A percentile compares a stretch with the other conserved stretches of the same genome.
These are phyloP conservation scores for Morone chrysops DNA, from an alignment of 2,113 vertebrate species.

Conservation along the genomic window DNA sequence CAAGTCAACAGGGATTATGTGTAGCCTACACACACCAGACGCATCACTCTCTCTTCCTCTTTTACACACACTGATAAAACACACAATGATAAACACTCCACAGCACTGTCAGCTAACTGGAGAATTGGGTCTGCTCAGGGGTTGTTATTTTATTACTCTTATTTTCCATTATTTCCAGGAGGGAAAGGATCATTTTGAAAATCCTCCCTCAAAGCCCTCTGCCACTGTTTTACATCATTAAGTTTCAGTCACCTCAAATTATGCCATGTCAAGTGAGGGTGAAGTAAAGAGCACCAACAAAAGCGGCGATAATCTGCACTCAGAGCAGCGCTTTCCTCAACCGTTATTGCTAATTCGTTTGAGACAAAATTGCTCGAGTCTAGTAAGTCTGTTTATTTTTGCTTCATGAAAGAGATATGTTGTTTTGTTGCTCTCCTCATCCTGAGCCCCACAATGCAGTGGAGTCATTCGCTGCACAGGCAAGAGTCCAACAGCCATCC, in stretches of 20 bases:
- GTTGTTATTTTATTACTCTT: constrained; percentile 36
- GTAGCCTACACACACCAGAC: constrained; percentile 39
- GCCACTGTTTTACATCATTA: constrained; percentile 43
- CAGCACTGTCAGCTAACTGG: constrained; percentile 40
- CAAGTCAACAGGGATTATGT: constrained; percentile 62
- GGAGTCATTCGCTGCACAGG: constrained; percentile 34
- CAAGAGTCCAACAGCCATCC: constrained; percentile 32
- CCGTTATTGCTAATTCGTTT: constrained; percentile 26
- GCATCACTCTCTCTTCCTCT: constrained; percentile 13
- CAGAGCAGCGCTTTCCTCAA: constrained; percentile 30
- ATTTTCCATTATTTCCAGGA: constrained; percentile 38
- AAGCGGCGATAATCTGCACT: constrained; percentile 37
- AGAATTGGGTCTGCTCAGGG: constrained; percentile 32
- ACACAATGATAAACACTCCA: constrained; percentile 15
- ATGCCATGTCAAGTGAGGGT: constrained; percentile 25
- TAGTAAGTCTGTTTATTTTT: constrained; percentile 53
- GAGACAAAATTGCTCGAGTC: constrained; percentile 35
- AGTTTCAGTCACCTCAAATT: constrained; percentile 44
- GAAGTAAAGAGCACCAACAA: constrained; percentile 38
- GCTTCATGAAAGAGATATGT: constrained; percentile 50
- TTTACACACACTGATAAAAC: constrained; percentile 21
- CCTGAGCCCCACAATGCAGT: constrained; percentile 26
- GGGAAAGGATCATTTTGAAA: constrained; percentile 22
- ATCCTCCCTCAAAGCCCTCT: constrained; percentile 20
- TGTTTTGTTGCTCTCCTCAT: constrained; percentile 57